phyloP scores from a whole-genome alignment of 2,888 invertebrate genomes.

The Thumatha senex region DNA sequence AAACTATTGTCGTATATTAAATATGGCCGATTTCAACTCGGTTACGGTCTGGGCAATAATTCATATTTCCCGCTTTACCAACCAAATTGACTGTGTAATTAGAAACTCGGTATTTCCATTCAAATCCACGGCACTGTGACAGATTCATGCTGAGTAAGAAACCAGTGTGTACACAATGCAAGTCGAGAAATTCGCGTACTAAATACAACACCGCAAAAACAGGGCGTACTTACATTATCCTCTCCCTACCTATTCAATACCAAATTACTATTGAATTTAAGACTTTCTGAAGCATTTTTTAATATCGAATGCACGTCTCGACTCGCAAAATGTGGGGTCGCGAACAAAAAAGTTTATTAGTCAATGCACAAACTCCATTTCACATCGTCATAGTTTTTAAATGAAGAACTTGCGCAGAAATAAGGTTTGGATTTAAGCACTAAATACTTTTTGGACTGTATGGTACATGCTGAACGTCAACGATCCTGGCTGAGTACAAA shows the following conservation, averaged over 20 bases:
- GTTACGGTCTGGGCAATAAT: constrained; percentile 71
- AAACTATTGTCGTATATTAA: constrained; percentile 59
- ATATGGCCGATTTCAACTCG: constrained; percentile 73
- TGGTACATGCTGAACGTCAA: constrained; percentile 56
- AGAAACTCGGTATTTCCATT: constrained; percentile 66
- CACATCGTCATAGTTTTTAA: constrained; percentile 40
- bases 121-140: constrained; percentile 57
- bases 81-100: constrained; percentile 82
- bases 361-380: constrained; percentile 35
- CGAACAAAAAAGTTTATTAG: constrained; percentile 51
- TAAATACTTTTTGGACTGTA: constrained; percentile 46
- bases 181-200: constrained; percentile 74
- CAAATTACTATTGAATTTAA: constrained; percentile 82
- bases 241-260: constrained; percentile 69
- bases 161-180: constrained; percentile 77
- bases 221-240: constrained; percentile 73
- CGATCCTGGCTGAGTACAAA: constrained; percentile 58
- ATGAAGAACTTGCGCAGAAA: constrained; percentile 50
- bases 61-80: constrained; percentile 71
- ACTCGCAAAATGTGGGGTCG: constrained; percentile 49
- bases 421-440: constrained; percentile 66
- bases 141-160: constrained; percentile 75
- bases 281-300: constrained; percentile 75
- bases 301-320: constrained; percentile 70
- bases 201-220: constrained; percentile 80